Evolutionary conservation across 1,140 invertebrate genomes (phyloP), one percentile per base, ranked within the genome.

Genomic region (Battus philenor): DNA sequence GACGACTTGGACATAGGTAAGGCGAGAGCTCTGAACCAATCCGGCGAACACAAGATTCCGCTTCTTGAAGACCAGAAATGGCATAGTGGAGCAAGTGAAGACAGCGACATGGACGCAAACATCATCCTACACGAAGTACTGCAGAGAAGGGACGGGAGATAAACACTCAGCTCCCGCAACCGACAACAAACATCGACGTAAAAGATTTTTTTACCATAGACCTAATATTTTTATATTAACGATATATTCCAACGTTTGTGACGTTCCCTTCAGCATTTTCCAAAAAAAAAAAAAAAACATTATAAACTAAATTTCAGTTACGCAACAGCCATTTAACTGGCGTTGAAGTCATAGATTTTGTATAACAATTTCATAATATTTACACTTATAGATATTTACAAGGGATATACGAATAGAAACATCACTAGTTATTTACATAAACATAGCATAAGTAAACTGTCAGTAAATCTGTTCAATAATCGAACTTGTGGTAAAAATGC

Each of bases 41-140:
- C 68, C 12, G 68, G 59, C 0, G 79, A 83, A 15, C 57, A 69
- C 20, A 38, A 54, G 8, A 66, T 79, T 20, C 82, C 83, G 0
- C 55, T 87, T 3, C 43, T 87, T 1, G 73, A 78, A 1, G 66
- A 71, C 8, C 49, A 68, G 4, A 71, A 64, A 16, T 76, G 66
- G 68, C 54, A 67, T 4, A 51, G 54, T 5, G 22, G 43, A 9
- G 11, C 26, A 1, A 75, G 72, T 33, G 74, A 74, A 18, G 85
- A 85, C 10, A 86, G 80, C 33, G 85, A 87, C 7, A 47, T 78
- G 0, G 85, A 87, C 26, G 60, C 78, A 1, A 85, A 68, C 41
- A 46, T 70, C 10, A 73, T 86, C 2, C 54, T 87, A 1, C 78
- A 72, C 31, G 75, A 87, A 54, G 73, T 87, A 0, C 9, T 85